Base-by-base conservation (phyloP, 2,113 vertebrate genomes). In the Poeciliopsis turrubarensis region DNA sequence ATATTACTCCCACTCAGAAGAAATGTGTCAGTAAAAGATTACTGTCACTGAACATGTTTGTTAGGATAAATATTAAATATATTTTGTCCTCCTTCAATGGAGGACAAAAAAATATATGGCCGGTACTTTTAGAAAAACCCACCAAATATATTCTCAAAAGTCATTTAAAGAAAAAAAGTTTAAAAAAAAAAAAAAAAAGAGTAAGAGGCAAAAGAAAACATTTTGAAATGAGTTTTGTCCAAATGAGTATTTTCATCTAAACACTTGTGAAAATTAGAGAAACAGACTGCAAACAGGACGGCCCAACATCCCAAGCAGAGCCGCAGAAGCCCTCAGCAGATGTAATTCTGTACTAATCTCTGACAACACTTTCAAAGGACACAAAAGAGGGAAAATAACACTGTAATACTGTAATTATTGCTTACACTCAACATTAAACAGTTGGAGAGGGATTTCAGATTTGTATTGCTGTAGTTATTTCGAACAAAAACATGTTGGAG, bases 371-470 rank as follows among this genome's bases (percentile, higher is more conserved):
- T 86, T 72, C 83, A 80, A 84, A 72, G 39, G 26, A 63, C 10
- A 72, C 63, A 29, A 67, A 47, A 76, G 75, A 67, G 73, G 29
- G 14, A 78, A 69, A 81, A 75, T 68, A 79, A 39, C 72, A 82
- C 66, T 31, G 62, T 44, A 68, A 70, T 78, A 60, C 44, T 72
- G 39, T 68, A 87, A 86, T 80, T 87, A 73, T 47, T 84, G 86
- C 86, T 87, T 91, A 84, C 70, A 76, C 68, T 37, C 26, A 73
- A 75, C 67, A 73, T 63, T 19, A 77, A 85, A 79, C 61, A 1
- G 30, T 72, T 86, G 78, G 65, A 77, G 84, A 87, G 75, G 82
- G 32, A 80, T 84, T 86, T 84, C 60, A 86, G 80, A 79, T 68
- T 25, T 57, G 25, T 6, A 25, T 10, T 57, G 25, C 51, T 10